Evolutionary conservation across 2,113 vertebrate genomes (phyloP).

Genomic region (Tinamus guttatus): DNA sequence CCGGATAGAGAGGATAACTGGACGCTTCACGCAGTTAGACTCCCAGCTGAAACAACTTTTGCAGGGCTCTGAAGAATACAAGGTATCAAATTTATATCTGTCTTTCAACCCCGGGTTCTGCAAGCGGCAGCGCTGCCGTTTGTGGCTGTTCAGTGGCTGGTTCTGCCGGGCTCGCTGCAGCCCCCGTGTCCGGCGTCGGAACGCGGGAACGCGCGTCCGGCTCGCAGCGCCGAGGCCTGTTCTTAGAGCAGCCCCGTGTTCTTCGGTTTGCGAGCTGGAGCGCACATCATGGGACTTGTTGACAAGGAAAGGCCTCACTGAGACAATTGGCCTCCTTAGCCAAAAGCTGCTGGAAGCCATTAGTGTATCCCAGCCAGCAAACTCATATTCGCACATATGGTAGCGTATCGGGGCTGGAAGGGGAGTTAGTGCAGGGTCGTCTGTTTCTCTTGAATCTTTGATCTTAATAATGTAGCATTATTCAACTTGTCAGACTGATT

Average conservation of each 20-base stretch:
- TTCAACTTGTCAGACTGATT: conserved; percentile 20
- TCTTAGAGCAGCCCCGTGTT: neutral
- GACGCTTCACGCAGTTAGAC: conserved; percentile 93
- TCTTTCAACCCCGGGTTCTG: rapidly evolving
- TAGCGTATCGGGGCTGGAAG: conserved; percentile 26
- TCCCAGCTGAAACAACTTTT: conserved; percentile 91
- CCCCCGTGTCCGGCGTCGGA: neutral
- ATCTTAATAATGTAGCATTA: conserved; percentile 12
- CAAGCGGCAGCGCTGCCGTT: rapidly evolving
- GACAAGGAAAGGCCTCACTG: conserved; percentile 38
- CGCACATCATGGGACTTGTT: conserved; percentile 23
- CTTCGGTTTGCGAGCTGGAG: neutral
- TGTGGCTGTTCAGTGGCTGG: rapidly evolving
- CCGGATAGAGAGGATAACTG: conserved; percentile 93
- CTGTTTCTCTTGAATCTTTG: conserved; percentile 33
- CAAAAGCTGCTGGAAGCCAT: conserved; percentile 55
- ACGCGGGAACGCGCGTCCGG: neutral
- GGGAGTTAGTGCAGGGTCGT: conserved; percentile 28
- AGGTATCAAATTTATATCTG: conserved; percentile 75
- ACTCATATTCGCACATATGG: conserved; percentile 32
- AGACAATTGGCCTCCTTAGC: conserved; percentile 27
- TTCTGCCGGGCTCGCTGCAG: rapidly evolving
- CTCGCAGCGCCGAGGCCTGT: neutral
- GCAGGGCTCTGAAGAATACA: conserved; percentile 93
- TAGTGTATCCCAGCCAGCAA: conserved; percentile 31